Conservation (phyloP, 2,113 vertebrate genomes). For the Vulpes lagopus region DNA sequence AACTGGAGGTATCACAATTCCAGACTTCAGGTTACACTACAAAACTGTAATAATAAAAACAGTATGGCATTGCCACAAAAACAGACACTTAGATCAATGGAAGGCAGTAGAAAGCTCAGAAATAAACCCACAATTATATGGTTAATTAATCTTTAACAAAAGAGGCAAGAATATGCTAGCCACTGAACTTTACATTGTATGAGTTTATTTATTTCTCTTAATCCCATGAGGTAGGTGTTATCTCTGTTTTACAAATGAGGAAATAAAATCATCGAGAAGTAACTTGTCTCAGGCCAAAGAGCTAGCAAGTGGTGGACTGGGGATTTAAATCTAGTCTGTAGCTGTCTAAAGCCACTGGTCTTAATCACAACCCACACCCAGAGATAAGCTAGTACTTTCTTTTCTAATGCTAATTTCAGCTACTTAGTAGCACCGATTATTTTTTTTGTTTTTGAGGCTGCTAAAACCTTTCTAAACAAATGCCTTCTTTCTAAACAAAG, state of each 20-base stretch:
- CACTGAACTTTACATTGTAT: neutral
- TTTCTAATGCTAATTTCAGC: neutral
- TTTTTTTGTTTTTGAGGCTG: neutral
- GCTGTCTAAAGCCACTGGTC: neutral
- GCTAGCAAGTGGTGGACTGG: neutral
- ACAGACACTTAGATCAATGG: neutral
- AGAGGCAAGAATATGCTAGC: neutral
- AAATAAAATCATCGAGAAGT: slow-evolving; percentile 20
- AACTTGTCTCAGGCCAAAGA: neutral
- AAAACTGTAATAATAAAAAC: neutral
- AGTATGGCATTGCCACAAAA: neutral
- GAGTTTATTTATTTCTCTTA: neutral
- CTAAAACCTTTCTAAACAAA: neutral
- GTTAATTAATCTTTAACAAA: neutral
- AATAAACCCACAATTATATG: neutral
- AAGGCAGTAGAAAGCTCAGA: neutral
- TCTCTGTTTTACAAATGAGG: neutral
- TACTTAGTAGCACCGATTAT: neutral
- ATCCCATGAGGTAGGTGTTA: neutral
- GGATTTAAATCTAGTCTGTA: neutral
- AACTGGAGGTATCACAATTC: neutral
- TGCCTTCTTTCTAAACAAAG: too few species aligned
- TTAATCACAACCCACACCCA: neutral
- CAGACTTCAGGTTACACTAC: neutral
- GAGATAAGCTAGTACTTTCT: neutral